Base-by-base conservation (phyloP, 2,888 invertebrate species). In the Coleophora flavipennella region DNA sequence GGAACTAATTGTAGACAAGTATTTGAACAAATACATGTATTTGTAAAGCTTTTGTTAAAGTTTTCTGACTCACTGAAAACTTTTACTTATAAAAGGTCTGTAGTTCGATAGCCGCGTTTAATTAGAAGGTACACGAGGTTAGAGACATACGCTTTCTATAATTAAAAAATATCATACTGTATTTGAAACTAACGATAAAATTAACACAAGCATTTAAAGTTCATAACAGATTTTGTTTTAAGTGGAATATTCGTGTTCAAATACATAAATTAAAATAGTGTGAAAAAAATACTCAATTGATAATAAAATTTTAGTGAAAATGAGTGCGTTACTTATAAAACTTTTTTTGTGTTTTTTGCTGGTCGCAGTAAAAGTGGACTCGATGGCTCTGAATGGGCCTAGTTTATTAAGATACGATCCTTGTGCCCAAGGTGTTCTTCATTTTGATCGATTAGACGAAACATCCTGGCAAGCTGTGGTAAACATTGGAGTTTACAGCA, bases 351-450 rank as follows among this genome's bases (percentile, higher is more conserved):
- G 39, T 53, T 43, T 48, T 35, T 36, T 52, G 6, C 32, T 45
- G 2, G 48, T 33, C 43, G 41, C 54, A 12, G 49, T 57, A 20
- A 52, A 56, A 42, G 65, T 65, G 2, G 42, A 59, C 42, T 51
- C 65, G 2, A 67, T 81, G 68, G 55, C 75, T 8, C 47, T 81
- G 32, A 62, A 63, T 38, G 80, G 80, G 0, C 61, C 73, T 1
- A 56, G 57, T 29, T 51, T 73, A 39, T 76, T 69, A 0, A 65
- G 70, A 45, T 83, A 81, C 33, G 70, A 76, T 31, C 83, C 83
- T 1, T 83, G 83, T 48, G 74, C 73, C 8, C 51, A 81, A 34
- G 80, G 74, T 1, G 55, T 74, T 8, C 51, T 83, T 46, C 61
- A 75, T 55, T 81, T 83, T 45, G 73, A 80, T 43, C 74, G 57